These are phyloP conservation scores for Guaruba guarouba DNA, from an alignment of 2,113 vertebrate species.

Conservation along the genomic window DNA sequence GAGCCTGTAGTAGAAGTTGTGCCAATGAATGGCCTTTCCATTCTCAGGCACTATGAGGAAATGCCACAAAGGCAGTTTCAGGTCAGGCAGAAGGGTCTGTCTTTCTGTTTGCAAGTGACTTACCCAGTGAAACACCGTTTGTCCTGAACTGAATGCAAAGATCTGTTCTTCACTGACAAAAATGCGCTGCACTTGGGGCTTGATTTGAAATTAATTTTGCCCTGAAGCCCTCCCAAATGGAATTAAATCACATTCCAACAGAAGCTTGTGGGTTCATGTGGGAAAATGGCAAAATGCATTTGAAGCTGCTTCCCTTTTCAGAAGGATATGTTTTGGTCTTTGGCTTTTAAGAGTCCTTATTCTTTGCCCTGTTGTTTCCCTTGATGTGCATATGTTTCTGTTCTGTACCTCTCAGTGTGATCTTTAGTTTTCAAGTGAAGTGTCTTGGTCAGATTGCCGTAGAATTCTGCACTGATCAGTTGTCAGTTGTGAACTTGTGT, in stretches of 20 bases:
- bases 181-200: neutral
- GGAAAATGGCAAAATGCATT: neutral
- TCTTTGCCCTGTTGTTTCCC: neutral
- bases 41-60: neutral
- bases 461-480: neutral
- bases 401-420: neutral
- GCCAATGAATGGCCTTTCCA: accelerated
- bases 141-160: neutral
- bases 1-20: neutral
- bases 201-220: neutral
- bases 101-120: neutral
- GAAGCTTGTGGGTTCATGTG: neutral
- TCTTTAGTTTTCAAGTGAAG: neutral
- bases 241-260: neutral
- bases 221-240: neutral
- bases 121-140: neutral
- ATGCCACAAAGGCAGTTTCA: neutral
- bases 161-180: neutral
- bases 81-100: neutral
- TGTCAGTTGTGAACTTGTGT: neutral
- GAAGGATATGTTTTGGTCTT: neutral
- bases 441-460: neutral
- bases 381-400: neutral
- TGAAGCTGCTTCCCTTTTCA: neutral
- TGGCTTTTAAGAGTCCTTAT: neutral